Evolutionary conservation across 2,113 vertebrate genomes (phyloP).

Genomic region (Ameiurus melas): DNA sequence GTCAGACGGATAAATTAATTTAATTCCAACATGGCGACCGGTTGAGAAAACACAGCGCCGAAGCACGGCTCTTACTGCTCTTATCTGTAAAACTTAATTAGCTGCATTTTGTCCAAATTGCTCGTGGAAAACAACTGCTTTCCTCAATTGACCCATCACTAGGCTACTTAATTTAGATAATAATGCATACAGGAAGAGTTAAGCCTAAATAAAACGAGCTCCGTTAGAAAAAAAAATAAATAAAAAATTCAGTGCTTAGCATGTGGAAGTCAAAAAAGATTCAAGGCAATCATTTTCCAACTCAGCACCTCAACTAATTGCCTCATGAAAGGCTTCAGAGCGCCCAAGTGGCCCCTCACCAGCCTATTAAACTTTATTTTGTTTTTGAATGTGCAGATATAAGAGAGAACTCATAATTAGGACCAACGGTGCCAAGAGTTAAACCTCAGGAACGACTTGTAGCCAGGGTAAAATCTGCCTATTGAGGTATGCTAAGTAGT

Average conservation of each 20-base stretch:
- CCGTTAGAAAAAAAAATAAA: not conserved
- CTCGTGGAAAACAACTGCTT: slow-evolving; percentile 13
- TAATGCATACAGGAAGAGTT: slow-evolving; percentile 1
- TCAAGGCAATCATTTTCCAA: slow-evolving; percentile 44
- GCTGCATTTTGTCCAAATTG: slow-evolving; percentile 34
- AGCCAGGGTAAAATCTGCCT: not conserved
- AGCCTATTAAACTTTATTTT: slow-evolving; percentile 47
- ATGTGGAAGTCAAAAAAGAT: slow-evolving; percentile 17
- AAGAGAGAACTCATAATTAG: slow-evolving; percentile 22
- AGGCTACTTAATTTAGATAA: slow-evolving; percentile 19
- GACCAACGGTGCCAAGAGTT: not conserved
- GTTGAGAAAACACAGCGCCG: slow-evolving; percentile 22
- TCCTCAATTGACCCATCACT: slow-evolving; percentile 28
- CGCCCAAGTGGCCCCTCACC: slow-evolving; percentile 31
- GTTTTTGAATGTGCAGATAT: slow-evolving; percentile 39
- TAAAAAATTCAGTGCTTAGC: not conserved
- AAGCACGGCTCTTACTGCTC: slow-evolving; percentile 6
- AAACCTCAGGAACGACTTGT: not conserved
- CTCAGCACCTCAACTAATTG: slow-evolving; percentile 46
- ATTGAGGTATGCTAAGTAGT: not conserved
- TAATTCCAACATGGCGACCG: slow-evolving; percentile 33
- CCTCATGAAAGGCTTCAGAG: slow-evolving; percentile 46
- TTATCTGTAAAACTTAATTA: slow-evolving; percentile 44
- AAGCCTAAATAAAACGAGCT: not conserved
- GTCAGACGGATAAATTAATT: slow-evolving; percentile 25